Percentiles rank a stretch among this genome's conserved stretches.
Evolutionary conservation across 2,797 vertebrate species (phyloP).

Genomic region (Erethizon dorsatum): DNA sequence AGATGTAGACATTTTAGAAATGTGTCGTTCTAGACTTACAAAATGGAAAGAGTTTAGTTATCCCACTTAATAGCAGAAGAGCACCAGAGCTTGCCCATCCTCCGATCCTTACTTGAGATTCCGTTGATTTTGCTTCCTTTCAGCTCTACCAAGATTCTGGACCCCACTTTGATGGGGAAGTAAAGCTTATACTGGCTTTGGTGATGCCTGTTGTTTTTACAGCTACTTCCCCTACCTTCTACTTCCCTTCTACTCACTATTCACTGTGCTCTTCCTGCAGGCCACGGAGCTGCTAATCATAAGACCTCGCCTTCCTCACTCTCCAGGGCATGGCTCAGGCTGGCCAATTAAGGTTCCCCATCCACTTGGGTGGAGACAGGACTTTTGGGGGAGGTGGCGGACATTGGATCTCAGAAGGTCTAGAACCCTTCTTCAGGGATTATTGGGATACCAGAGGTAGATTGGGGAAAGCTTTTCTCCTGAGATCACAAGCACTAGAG

Average conservation of each 20-base stretch:
- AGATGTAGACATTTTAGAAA: background rate
- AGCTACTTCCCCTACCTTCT: background rate
- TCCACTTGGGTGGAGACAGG: background rate
- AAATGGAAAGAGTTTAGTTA: background rate
- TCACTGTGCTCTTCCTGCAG: background rate
- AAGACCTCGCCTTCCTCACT: background rate
- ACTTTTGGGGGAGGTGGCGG: background rate
- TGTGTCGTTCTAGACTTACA: background rate
- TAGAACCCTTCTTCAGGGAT: background rate
- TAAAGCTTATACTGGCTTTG: background rate
- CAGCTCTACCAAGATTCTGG: slow-evolving; percentile 9
- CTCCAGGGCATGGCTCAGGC: background rate
- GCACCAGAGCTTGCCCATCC: background rate
- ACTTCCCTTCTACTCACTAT: background rate
- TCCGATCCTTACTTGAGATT: background rate
- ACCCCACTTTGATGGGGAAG: background rate
- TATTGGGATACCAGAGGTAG: background rate
- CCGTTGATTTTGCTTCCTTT: background rate
- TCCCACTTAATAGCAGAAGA: background rate
- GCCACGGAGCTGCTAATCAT: background rate
- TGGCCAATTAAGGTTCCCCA: background rate
- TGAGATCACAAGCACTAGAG: background rate
- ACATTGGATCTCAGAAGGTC: background rate
- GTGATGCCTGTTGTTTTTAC: background rate
- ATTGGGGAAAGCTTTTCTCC: background rate